Evolutionary conservation across 92 coral and sea anemone species (phyloP).

Genomic region (Micromussa lordhowensis): DNA sequence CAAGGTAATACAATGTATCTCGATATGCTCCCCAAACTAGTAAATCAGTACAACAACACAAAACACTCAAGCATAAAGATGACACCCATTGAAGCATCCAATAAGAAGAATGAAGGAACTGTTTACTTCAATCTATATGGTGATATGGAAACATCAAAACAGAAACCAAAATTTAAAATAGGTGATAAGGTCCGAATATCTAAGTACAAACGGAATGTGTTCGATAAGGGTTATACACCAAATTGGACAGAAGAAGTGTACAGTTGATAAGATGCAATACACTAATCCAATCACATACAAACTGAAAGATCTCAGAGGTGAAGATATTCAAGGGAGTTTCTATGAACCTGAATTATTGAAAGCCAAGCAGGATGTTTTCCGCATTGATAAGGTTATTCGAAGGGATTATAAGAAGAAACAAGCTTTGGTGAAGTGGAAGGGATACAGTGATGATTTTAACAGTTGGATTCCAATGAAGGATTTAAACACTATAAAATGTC

Average conservation of each 20-base stretch:
- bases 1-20: constrained; percentile 25
- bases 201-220: constrained; percentile 56
- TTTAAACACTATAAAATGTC: too few species aligned
- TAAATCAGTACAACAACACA: constrained; percentile 59
- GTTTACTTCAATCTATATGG: constrained; percentile 64
- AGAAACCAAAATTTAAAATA: constrained; percentile 60
- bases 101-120: constrained; percentile 60
- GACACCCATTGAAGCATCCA: constrained; percentile 61
- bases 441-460: too few species aligned
- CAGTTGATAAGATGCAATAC: constrained; percentile 36
- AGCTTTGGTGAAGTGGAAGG: constrained; percentile 37
- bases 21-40: constrained; percentile 41
- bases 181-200: constrained; percentile 62
- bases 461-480: too few species aligned
- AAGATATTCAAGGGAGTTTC: constrained; percentile 52
- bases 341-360: constrained; percentile 55
- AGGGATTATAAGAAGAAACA: constrained; percentile 55
- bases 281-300: constrained; percentile 42
- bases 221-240: constrained; percentile 57
- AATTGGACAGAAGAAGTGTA: constrained; percentile 55
- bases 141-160: constrained; percentile 48
- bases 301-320: constrained; percentile 56
- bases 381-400: constrained; percentile 57
- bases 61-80: background rate
- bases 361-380: constrained; percentile 55